Evolutionary conservation across 2,797 vertebrate genomes (phyloP).

Genomic region (Tenualosa ilisha): DNA sequence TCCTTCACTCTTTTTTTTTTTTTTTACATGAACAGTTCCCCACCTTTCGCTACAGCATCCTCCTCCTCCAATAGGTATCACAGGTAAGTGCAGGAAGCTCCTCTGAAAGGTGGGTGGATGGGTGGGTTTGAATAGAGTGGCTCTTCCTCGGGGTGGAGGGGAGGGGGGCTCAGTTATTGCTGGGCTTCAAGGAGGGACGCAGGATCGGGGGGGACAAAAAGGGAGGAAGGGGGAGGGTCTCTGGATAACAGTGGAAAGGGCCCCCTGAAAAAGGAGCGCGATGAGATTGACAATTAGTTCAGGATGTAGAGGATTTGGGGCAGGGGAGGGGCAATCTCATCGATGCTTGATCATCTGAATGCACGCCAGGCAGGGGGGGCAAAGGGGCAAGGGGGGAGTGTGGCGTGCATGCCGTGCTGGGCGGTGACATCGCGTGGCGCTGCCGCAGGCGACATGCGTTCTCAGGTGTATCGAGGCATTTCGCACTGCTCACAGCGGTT

Average conservation of each 20-base stretch:
- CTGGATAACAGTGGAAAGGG: neutral
- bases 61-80: conserved; percentile 64
- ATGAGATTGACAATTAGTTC: conserved; percentile 31
- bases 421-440: conserved; percentile 51
- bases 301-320: neutral
- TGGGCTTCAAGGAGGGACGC: conserved; percentile 45
- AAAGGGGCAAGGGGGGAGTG: conserved; percentile 42
- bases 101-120: conserved; percentile 48
- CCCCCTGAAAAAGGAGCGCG: conserved; percentile 5
- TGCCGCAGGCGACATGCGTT: conserved; percentile 47
- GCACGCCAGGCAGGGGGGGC: conserved; percentile 51
- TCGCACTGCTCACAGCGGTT: conserved; percentile 99
- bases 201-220: conserved; percentile 25
- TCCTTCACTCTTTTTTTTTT: neutral
- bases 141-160: conserved; percentile 64
- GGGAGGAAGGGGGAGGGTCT: neutral
- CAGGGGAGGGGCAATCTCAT: neutral
- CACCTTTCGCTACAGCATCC: conserved; percentile 50
- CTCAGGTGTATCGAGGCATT: conserved; percentile 98
- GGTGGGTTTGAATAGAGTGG: conserved; percentile 45
- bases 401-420: conserved; percentile 28
- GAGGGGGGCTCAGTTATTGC: conserved; percentile 58
- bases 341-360: neutral
- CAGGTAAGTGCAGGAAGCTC: conserved; percentile 79
- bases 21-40: conserved; percentile 52